Base-by-base conservation (phyloP, 1,140 invertebrate genomes). In the Chironomus striatipennis region DNA sequence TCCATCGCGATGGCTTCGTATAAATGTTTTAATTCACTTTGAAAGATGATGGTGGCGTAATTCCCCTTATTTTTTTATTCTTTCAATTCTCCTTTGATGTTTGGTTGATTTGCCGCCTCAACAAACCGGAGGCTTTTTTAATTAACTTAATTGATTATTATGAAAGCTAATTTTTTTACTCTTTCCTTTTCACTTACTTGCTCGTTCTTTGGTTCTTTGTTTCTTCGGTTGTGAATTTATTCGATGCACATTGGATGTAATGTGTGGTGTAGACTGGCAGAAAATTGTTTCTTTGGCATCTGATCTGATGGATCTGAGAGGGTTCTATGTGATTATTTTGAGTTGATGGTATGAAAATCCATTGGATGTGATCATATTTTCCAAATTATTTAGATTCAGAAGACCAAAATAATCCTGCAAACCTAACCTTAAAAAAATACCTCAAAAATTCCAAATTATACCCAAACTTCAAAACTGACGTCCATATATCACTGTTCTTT, bases 71-170 rank as follows among this genome's bases (percentile, higher is more conserved):
- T n/a, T 34, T 34, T 57, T 57, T 57, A 57, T 57, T 57, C 47
- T 57, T 5, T 57, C n/a, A n/a, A n/a, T 57, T 5, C 12, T 57
- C n/a, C 65, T 70, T 70, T 70, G 65, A 70, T 70, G n/a, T 70
- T 70, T 70, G n/a, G 15, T 70, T 70, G 65, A 70, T 70, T 20
- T 70, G 65, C 65, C 65, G 65, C n/a, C 47, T n/a, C 47, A 12
- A 15, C 47, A 57, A 57, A 70, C 65, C 65, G 65, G 65, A 70
- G 65, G 65, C 65, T 70, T 70, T 70, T 70, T 70, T 70, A 70
- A 70, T 70, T 70, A 70, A 70, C 65, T 70, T 70, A 70, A 70
- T 70, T 70, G 65, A 70, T 70, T 70, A 70, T 70, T 57, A 57
- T 57, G 47, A 57, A 57, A 70, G 17, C 17, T 70, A 70, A 20